Evolutionary conservation across 2,888 invertebrate species (phyloP).

Genomic region (Blastobasis lacticolella): DNA sequence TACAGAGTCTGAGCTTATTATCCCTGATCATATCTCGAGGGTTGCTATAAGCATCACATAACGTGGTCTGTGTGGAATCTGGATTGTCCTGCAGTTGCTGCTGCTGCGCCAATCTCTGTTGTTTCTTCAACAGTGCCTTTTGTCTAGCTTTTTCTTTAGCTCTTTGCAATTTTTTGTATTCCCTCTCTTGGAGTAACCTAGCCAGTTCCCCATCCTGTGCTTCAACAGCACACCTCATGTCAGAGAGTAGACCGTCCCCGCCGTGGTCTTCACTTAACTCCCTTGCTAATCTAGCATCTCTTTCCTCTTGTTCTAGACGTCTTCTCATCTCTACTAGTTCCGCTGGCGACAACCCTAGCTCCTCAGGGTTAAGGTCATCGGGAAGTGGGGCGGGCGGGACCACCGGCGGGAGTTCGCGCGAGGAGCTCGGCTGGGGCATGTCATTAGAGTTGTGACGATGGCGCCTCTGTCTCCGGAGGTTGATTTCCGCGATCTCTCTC

Average conservation of each 20-base stretch:
- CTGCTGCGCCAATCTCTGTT: slow-evolving; percentile 46
- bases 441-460: slow-evolving; percentile 30
- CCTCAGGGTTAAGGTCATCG: slow-evolving; percentile 43
- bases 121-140: slow-evolving; percentile 62
- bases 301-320: slow-evolving; percentile 60
- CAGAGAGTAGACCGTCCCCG: slow-evolving; percentile 51
- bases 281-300: slow-evolving; percentile 54
- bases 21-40: slow-evolving; percentile 59
- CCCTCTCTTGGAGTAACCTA: slow-evolving; percentile 56
- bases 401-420: slow-evolving; percentile 32
- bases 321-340: slow-evolving; percentile 57
- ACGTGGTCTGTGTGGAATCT: slow-evolving; percentile 29
- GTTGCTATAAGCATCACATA: slow-evolving; percentile 67
- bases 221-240: slow-evolving; percentile 66
- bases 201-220: slow-evolving; percentile 66
- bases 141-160: slow-evolving; percentile 65
- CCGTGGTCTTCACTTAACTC: slow-evolving; percentile 54
- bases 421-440: slow-evolving; percentile 46
- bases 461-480: slow-evolving; percentile 53
- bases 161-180: slow-evolving; percentile 62
- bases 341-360: slow-evolving; percentile 50
- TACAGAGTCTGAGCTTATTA: slow-evolving; percentile 52
- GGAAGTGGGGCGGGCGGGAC: slow-evolving; percentile 15
- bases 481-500: slow-evolving; percentile 63
- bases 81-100: slow-evolving; percentile 7